Evolutionary conservation across 2,888 invertebrate genomes (phyloP), one percentile per base, ranked within the genome.

Genomic region (Protonemura montana): DNA sequence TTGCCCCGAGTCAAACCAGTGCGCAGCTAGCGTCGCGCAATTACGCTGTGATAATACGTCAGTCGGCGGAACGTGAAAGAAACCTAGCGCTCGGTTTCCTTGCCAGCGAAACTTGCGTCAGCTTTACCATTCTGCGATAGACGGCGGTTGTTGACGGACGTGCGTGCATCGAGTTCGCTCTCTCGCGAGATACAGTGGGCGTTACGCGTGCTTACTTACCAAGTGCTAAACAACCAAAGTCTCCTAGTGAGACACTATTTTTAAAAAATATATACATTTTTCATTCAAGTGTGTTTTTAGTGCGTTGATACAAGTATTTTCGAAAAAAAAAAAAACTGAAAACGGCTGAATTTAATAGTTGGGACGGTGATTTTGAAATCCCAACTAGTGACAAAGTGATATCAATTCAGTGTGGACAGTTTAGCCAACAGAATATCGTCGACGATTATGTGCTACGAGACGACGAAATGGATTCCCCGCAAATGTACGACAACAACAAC

Each of bases 401-500:
- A 26, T 76, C 84, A 10, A 59, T 5, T 26, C 27, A 42, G 16
- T 42, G 84, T 76, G 84, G 27, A 84, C 84, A 0, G 27, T 84
- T 26, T 29, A 3, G 27, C 35, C 35, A 35, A 35, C 35, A 35
- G 10, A 3, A 35, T 35, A 3, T 35, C 10, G 35, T 41, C 86
- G 86, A 88, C 86, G 85, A 88, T 86, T 88, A 88, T 87, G 87
- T 82, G 59, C 87, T 30, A 30, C 28, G 28, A 81, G 29, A 78
- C 81, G 85, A 86, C 82, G 77, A 76, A 78, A 96, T 96, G 96
- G 96, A 96, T 93, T 96, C 96, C 90, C 96, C 96, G 89, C 96
- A 96, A 92, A 96, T 97, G 95, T 97, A 97, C 93, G 97, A 97
- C 91, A 94, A 94, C 91, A 93, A 94, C 91, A 91, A 91, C 81